phyloP scores from a whole-genome alignment of 2,113 vertebrate genomes.

The Aleadryas rufinucha region DNA sequence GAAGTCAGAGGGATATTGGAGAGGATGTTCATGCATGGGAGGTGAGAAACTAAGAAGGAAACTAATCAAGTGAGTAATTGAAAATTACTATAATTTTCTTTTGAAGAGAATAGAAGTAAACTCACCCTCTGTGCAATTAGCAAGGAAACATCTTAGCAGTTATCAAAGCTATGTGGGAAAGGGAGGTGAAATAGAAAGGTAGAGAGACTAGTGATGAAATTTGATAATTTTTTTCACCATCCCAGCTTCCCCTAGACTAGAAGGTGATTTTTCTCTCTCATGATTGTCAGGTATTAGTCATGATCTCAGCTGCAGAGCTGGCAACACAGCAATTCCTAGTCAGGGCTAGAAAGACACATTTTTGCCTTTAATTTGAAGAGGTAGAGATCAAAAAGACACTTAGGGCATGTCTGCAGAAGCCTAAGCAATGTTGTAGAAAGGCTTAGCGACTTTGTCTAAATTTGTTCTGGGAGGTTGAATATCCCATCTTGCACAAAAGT shows the following conservation, averaged over 20 bases:
- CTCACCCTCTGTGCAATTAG: neutral
- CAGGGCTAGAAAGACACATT: neutral
- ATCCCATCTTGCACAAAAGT: neutral
- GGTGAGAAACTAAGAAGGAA: neutral
- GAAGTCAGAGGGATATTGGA: neutral
- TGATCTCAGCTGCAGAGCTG: neutral
- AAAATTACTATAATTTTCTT: neutral
- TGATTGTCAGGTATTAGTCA: neutral
- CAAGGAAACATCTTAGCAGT: neutral
- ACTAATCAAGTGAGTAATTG: neutral
- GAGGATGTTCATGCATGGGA: neutral
- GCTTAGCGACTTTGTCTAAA: neutral
- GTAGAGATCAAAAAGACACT: neutral
- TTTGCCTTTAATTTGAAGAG: neutral
- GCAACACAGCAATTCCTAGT: neutral
- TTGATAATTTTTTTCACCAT: neutral
- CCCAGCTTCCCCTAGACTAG: neutral
- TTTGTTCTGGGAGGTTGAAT: neutral
- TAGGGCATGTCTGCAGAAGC: neutral
- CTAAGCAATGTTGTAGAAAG: neutral
- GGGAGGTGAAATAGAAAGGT: neutral
- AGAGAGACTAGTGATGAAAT: neutral
- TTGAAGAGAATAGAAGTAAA: neutral
- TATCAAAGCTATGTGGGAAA: neutral
- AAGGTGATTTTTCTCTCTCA: neutral